Evolutionary conservation across 2,113 vertebrate species (phyloP).

Genomic region (Meleagris gallopavo): DNA sequence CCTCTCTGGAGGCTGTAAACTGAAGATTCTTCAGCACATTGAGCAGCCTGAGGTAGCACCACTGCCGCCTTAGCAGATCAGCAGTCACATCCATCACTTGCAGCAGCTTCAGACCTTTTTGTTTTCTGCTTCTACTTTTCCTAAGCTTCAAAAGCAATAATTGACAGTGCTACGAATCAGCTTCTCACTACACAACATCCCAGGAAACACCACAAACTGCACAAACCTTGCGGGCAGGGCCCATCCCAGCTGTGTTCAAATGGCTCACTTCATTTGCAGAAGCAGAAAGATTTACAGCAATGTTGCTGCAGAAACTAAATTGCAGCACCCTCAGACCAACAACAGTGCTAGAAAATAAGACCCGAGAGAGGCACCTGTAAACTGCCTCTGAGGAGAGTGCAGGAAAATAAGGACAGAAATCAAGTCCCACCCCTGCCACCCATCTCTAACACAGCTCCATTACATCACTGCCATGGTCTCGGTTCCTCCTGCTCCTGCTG

Average conservation of each 20-base stretch:
- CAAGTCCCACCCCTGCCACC: neutral
- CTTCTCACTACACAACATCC: neutral
- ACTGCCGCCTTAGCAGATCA: neutral
- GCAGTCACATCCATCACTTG: neutral
- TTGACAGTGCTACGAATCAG: neutral
- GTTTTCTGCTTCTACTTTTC: neutral
- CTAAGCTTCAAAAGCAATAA: neutral
- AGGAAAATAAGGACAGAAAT: neutral
- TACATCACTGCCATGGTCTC: neutral
- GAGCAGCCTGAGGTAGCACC: neutral
- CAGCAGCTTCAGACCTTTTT: neutral
- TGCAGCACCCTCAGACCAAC: neutral
- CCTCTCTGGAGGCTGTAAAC: neutral
- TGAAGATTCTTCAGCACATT: neutral
- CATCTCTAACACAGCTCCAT: neutral
- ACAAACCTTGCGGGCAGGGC: neutral
- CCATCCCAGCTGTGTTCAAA: neutral
- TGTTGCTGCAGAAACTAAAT: accelerated
- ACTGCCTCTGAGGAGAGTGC: neutral
- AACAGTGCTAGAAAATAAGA: neutral
- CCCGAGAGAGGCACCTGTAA: neutral
- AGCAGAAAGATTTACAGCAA: neutral
- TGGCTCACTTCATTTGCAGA: neutral
- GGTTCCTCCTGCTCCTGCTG: neutral
- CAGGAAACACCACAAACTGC: neutral